Conservation (phyloP, 2,888 invertebrate genomes). For the Ceramica pisi region DNA sequence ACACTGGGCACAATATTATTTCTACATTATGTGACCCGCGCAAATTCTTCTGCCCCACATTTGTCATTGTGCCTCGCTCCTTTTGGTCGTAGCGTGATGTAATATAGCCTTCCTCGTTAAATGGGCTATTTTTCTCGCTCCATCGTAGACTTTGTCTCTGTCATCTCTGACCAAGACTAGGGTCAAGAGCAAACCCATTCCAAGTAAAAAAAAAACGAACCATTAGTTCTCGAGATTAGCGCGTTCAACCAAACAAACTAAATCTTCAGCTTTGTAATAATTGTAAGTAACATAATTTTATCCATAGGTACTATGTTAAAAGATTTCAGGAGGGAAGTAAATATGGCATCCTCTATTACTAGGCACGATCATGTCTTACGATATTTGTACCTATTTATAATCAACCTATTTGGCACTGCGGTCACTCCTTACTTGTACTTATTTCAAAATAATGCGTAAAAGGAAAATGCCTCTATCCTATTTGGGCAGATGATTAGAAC, state of each 20-base stretch:
- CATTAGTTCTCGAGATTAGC: too few relatives aligned
- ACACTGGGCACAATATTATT: background rate
- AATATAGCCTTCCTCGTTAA: too few relatives aligned
- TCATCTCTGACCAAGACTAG: too few relatives aligned
- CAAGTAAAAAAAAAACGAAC: too few relatives aligned
- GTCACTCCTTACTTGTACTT: constrained; percentile 23
- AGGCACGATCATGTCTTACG: constrained; percentile 20
- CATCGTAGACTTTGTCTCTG: too few relatives aligned
- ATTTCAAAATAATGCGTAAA: constrained; percentile 1
- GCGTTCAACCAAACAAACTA: too few relatives aligned
- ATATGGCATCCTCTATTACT: constrained; percentile 37
- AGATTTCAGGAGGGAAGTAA: constrained; percentile 12
- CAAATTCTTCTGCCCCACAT: too few relatives aligned
- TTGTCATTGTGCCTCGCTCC: too few relatives aligned
- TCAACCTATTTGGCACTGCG: constrained; percentile 27
- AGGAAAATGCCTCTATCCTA: constrained; percentile 9
- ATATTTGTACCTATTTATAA: constrained; percentile 17
- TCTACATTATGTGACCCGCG: background rate
- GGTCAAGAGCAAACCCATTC: too few relatives aligned
- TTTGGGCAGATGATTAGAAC: constrained; percentile 11
- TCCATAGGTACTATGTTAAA: background rate
- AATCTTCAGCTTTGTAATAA: too few relatives aligned
- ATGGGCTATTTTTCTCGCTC: too few relatives aligned
- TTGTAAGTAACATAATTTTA: constrained; percentile 6
- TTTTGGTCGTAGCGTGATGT: too few relatives aligned